Conservation (phyloP, 2,113 vertebrate genomes). For the Caretta caretta region DNA sequence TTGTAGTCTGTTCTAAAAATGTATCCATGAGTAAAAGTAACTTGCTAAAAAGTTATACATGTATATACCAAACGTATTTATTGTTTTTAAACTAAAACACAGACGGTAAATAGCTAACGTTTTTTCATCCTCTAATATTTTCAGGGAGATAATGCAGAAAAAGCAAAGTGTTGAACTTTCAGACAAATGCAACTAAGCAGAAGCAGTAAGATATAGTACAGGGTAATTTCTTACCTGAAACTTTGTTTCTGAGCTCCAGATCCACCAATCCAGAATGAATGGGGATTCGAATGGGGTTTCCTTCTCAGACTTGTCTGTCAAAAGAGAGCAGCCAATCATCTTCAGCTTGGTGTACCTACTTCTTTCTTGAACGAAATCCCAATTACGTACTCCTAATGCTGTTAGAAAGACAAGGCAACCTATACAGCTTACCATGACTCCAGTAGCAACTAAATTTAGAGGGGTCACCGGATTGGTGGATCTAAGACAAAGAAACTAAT, state of each 20-base stretch:
- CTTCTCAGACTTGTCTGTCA: conserved; percentile 88
- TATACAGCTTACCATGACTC: conserved; percentile 77
- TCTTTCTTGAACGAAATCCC: conserved; percentile 82
- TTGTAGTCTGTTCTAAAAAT: background rate
- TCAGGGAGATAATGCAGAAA: background rate
- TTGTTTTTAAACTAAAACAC: background rate
- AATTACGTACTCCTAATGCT: conserved; percentile 80
- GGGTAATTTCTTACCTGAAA: conserved; percentile 85
- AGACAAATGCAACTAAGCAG: conserved; percentile 69
- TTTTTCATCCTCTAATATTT: background rate
- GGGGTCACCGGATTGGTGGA: conserved; percentile 77
- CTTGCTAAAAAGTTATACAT: background rate
- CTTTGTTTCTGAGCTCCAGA: conserved; percentile 85
- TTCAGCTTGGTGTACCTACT: conserved; percentile 85
- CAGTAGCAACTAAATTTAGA: conserved; percentile 47
- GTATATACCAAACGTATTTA: background rate
- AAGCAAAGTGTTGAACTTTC: conserved; percentile 51
- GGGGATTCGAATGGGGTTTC: conserved; percentile 80
- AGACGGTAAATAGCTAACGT: background rate
- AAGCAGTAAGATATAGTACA: conserved; percentile 78
- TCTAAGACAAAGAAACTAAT: conserved; percentile 79
- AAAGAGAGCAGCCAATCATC: conserved; percentile 88
- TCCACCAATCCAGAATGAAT: conserved; percentile 87
- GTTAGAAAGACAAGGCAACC: conserved; percentile 83
- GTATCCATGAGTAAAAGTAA: background rate